phyloP scores from a whole-genome alignment of 1,140 invertebrate genomes.

The Spodoptera frugiperda region DNA sequence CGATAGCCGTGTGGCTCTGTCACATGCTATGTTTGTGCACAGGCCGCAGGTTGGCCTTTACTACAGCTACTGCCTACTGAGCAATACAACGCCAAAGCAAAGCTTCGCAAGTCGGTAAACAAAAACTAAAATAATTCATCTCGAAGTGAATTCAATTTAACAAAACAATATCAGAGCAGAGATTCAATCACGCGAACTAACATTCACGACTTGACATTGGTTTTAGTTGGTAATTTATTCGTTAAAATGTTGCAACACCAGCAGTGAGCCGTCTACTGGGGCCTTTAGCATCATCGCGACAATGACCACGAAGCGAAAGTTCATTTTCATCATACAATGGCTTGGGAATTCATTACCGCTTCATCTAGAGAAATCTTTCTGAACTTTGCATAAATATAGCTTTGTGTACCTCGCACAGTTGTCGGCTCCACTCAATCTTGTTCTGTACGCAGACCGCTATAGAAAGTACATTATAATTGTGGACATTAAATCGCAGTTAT shows the following conservation, averaged over 20 bases:
- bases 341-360: constrained; percentile 64
- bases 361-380: constrained; percentile 66
- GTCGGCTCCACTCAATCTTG: constrained; percentile 10
- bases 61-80: neutral
- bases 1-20: neutral
- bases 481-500: constrained; percentile 3
- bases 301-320: constrained; percentile 68
- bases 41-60: neutral
- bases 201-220: constrained; percentile 52
- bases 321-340: constrained; percentile 66
- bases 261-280: constrained; percentile 36
- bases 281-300: constrained; percentile 47
- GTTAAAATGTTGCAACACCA: constrained; percentile 48
- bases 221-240: constrained; percentile 52
- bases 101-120: constrained; percentile 1
- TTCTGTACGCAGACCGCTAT: constrained; percentile 1
- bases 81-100: neutral
- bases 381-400: constrained; percentile 38
- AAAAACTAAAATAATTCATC: constrained; percentile 23
- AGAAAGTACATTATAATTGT: constrained; percentile 38
- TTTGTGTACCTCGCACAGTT: constrained; percentile 29
- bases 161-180: constrained; percentile 31
- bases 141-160: constrained; percentile 11
- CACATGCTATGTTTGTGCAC: neutral
- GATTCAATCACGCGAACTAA: constrained; percentile 29